A percentile compares a stretch with the other conserved stretches of the same genome.
These are phyloP conservation scores for Neopelma chrysocephalum DNA, from an alignment of 2,797 vertebrate genomes.

Conservation along the genomic window DNA sequence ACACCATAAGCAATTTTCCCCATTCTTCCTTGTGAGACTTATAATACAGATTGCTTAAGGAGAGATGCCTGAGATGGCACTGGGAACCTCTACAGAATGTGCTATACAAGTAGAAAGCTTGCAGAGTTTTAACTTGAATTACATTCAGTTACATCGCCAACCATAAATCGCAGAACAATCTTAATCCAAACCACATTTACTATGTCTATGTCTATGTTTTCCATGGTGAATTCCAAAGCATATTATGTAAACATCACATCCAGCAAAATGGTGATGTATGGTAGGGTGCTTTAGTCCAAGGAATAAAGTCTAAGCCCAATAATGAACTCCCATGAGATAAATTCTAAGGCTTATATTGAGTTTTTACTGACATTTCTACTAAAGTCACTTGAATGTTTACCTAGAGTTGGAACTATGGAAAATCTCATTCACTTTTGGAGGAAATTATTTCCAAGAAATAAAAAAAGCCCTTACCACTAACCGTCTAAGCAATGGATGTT, in stretches of 20 bases:
- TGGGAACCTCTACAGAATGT: not conserved
- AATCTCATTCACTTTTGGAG: not conserved
- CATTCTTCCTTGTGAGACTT: not conserved
- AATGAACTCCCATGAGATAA: not conserved
- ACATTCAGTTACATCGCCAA: not conserved
- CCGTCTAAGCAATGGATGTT: not conserved
- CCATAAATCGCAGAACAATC: conserved; percentile 7
- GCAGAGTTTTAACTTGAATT: not conserved
- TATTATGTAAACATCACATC: conserved; percentile 13
- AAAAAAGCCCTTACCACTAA: not conserved
- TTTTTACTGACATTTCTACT: not conserved
- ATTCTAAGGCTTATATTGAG: not conserved
- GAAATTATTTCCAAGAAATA: not conserved
- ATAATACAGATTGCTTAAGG: not conserved
- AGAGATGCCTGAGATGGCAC: not conserved
- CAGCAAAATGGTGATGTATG: not conserved
- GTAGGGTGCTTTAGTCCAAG: not conserved
- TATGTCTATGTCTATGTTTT: not conserved
- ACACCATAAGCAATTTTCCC: not conserved
- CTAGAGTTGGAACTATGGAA: not conserved
- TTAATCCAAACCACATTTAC: not conserved
- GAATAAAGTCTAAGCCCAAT: not conserved
- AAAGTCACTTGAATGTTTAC: not conserved
- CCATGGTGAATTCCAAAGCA: conserved; percentile 17
- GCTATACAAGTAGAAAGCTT: not conserved